Percentiles rank a stretch among this genome's conserved stretches.
Conservation (phyloP, 2,888 invertebrate genomes). For the Diogma glabrata region DNA sequence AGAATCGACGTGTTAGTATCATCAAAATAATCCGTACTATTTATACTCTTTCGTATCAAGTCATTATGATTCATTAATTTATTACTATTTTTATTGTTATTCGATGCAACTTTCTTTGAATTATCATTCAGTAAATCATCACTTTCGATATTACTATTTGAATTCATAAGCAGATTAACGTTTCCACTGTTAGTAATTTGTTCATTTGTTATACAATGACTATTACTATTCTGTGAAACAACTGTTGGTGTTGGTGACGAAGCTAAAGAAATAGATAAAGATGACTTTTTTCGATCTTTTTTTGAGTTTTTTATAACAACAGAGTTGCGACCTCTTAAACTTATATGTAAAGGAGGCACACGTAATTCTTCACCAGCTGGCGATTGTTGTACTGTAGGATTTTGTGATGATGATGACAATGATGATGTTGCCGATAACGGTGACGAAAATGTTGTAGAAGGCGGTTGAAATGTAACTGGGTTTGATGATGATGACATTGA, state of each 20-base stretch:
- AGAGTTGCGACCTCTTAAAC: constrained; percentile 70
- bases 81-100: constrained; percentile 16
- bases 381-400: constrained; percentile 17
- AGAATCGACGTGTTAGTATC: background rate
- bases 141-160: background rate
- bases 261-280: too few relatives aligned
- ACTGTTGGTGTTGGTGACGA: background rate
- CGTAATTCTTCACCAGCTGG: constrained; percentile 52
- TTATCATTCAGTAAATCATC: constrained; percentile 12
- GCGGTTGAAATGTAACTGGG: background rate
- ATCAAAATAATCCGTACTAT: background rate
- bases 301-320: constrained; percentile 73
- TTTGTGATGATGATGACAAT: constrained; percentile 13
- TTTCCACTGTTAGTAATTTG: background rate
- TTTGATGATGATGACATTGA: background rate
- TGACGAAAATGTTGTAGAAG: background rate
- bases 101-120: constrained; percentile 12
- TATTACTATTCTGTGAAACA: background rate
- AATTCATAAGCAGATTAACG: background rate
- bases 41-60: background rate
- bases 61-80: constrained; percentile 19
- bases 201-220: background rate
- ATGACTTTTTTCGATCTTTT: constrained; percentile 48
- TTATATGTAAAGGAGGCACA: constrained; percentile 82
- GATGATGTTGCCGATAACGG: constrained; percentile 10